Evolutionary conservation across 2,113 vertebrate genomes (phyloP).

Genomic region (Himantopus leucocephalus): DNA sequence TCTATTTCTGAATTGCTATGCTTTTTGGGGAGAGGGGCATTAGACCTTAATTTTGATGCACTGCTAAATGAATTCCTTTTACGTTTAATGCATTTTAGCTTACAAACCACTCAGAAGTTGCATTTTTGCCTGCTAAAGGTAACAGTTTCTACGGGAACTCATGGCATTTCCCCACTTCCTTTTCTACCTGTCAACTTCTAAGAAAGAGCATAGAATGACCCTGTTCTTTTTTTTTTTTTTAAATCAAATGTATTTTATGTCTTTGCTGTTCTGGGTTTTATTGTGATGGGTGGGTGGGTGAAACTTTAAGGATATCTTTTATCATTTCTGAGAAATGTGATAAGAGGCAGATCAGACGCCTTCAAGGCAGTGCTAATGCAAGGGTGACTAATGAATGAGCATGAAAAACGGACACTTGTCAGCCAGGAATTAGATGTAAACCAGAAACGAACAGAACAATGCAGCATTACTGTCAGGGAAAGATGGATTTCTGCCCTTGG

Average conservation of each 20-base stretch:
- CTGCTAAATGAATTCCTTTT: neutral
- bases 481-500: constrained; percentile 72
- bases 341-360: constrained; percentile 55
- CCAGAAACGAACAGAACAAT: constrained; percentile 57
- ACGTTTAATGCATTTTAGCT: neutral
- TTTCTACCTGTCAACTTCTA: neutral
- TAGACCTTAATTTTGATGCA: neutral
- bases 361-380: constrained; percentile 58
- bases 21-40: neutral
- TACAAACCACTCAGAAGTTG: neutral
- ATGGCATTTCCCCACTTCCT: neutral
- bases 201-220: neutral
- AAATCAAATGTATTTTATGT: constrained; percentile 3
- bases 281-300: neutral
- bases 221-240: neutral
- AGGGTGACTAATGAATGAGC: constrained; percentile 69
- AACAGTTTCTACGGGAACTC: constrained; percentile 9
- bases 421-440: constrained; percentile 71
- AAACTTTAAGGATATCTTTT: constrained; percentile 50
- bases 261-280: neutral
- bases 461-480: constrained; percentile 54
- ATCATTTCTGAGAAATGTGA: constrained; percentile 54
- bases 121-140: neutral
- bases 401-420: constrained; percentile 73
- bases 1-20: neutral